Conservation (phyloP, 2,888 invertebrate species). For the Drosophila affinis region DNA sequence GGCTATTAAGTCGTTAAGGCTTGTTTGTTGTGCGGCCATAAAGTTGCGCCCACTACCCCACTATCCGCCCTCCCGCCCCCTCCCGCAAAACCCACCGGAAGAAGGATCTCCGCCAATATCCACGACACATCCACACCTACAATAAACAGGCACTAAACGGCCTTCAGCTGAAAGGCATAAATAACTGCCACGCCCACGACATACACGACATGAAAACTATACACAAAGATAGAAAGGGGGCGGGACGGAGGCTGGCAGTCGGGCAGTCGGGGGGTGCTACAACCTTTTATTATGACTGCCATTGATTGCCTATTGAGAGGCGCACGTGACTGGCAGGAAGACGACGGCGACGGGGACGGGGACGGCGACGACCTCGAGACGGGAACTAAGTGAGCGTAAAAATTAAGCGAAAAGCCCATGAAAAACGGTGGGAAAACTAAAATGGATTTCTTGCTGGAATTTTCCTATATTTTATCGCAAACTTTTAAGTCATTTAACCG, state of each 20-base stretch:
- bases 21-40: constrained; percentile 40
- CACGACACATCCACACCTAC: constrained; percentile 13
- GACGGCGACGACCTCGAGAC: constrained; percentile 21
- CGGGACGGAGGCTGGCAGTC: neutral
- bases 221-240: neutral
- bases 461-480: constrained; percentile 62
- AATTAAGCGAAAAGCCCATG: constrained; percentile 43
- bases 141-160: constrained; percentile 25
- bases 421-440: constrained; percentile 27
- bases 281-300: constrained; percentile 52
- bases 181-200: constrained; percentile 15
- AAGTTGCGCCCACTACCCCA: constrained; percentile 5
- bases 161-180: constrained; percentile 10
- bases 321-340: constrained; percentile 60
- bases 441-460: constrained; percentile 22
- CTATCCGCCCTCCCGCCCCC: no score
- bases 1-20: constrained; percentile 77
- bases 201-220: constrained; percentile 21
- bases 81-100: neutral
- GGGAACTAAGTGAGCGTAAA: constrained; percentile 55
- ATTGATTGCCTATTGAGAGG: constrained; percentile 65
- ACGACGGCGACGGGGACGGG: neutral
- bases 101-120: constrained; percentile 14
- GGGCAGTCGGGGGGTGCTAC: neutral
- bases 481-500: constrained; percentile 79